phyloP scores from a whole-genome alignment of 2,113 vertebrate species.

The Alosa alosa region DNA sequence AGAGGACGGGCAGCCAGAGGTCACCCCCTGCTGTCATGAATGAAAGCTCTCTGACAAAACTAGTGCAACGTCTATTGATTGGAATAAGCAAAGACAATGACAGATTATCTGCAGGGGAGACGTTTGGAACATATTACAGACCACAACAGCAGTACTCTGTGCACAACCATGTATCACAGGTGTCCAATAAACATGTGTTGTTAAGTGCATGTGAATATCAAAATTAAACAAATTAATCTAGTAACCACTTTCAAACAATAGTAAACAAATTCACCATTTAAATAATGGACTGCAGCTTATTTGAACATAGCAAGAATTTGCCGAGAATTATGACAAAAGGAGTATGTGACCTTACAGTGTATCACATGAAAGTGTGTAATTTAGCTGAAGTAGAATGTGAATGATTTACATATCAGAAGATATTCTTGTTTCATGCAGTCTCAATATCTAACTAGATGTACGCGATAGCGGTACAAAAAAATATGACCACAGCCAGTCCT shows the following conservation, averaged over 20 bases:
- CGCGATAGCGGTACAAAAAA: too few species aligned
- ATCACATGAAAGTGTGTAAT: not conserved
- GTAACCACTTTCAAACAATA: too few species aligned
- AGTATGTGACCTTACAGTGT: not conserved
- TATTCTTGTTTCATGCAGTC: slow-evolving; percentile 41
- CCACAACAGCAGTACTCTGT: not conserved
- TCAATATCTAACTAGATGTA: slow-evolving; percentile 53
- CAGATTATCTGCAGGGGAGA: not conserved
- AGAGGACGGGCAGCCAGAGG: slow-evolving; percentile 29
- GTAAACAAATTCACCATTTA: not conserved
- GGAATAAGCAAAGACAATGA: not conserved
- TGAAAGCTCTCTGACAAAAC: not conserved
- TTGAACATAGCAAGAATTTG: not conserved
- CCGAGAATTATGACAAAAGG: not conserved
- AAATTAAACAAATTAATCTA: too few species aligned
- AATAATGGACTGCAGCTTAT: not conserved
- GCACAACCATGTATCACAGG: not conserved
- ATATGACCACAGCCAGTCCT: too few species aligned
- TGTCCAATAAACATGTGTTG: not conserved
- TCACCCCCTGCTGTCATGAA: slow-evolving; percentile 45
- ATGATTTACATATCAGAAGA: slow-evolving; percentile 43
- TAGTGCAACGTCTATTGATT: not conserved
- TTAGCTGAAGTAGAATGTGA: not conserved
- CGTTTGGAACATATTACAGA: not conserved
- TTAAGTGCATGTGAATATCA: too few species aligned